These are phyloP conservation scores for Saturnia pavonia DNA, from an alignment of 2,888 invertebrate species.

Conservation along the genomic window DNA sequence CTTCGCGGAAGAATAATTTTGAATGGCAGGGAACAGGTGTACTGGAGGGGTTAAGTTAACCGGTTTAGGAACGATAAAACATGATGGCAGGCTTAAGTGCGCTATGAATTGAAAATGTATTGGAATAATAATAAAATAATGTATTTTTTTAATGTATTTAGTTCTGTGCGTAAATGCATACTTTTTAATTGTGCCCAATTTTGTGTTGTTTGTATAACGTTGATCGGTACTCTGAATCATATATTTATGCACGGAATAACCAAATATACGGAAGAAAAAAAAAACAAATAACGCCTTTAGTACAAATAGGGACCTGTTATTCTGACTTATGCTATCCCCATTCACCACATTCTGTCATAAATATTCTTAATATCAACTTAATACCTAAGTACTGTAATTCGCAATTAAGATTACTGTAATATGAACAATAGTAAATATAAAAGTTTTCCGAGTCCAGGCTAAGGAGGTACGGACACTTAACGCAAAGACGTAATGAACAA, in stretches of 20 bases:
- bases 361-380: too few species aligned
- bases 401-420: too few species aligned
- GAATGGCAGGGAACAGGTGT: conserved; percentile 73
- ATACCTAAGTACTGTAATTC: too few species aligned
- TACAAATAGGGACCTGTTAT: not conserved
- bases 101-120: conserved; percentile 39
- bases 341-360: not conserved
- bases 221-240: not conserved
- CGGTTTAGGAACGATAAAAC: conserved; percentile 45
- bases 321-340: not conserved
- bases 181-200: conserved; percentile 32
- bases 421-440: too few species aligned
- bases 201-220: conserved; percentile 8
- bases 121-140: conserved; percentile 34
- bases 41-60: conserved; percentile 51
- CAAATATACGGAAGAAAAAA: not conserved
- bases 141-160: conserved; percentile 26
- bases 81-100: conserved; percentile 32
- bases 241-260: not conserved
- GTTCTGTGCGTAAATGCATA: conserved; percentile 30
- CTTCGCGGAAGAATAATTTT: conserved; percentile 66
- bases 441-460: too few species aligned
- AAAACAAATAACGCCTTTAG: too few species aligned
- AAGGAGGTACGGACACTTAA: too few species aligned
- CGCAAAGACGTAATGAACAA: too few species aligned